Conservation (phyloP, 2,113 vertebrate species). For the Peromyscus leucopus region DNA sequence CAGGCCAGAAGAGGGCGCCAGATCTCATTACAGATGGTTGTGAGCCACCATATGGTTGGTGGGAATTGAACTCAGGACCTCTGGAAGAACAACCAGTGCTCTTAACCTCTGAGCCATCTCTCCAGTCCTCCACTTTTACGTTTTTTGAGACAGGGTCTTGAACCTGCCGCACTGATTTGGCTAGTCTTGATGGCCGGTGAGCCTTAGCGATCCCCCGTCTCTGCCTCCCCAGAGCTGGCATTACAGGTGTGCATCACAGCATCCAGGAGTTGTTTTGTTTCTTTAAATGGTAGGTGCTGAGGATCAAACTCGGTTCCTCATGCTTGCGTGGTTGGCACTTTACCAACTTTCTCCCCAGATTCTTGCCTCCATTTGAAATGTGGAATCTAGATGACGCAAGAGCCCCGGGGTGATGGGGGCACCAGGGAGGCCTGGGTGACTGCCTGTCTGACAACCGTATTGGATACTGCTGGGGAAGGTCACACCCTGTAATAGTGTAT, state of each 20-base stretch:
- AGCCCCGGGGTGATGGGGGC: not conserved
- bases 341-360: not conserved
- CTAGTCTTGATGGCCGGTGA: not conserved
- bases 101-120: too few relatives aligned
- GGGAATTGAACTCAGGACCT: too few relatives aligned
- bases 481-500: rapidly evolving
- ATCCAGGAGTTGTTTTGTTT: not conserved
- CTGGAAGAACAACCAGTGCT: too few relatives aligned
- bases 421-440: not conserved
- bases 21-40: too few relatives aligned
- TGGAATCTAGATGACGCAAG: not conserved
- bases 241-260: not conserved
- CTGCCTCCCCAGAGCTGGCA: not conserved
- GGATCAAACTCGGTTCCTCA: not conserved
- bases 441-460: not conserved
- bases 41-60: too few relatives aligned
- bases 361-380: not conserved
- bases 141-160: not conserved
- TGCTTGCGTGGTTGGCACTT: not conserved
- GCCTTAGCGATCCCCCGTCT: not conserved
- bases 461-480: not conserved
- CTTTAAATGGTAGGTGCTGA: not conserved
- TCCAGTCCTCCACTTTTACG: too few relatives aligned
- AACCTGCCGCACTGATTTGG: not conserved
- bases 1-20: too few relatives aligned